Conservation (phyloP, 2,797 vertebrate genomes). For the Catharus ustulatus region DNA sequence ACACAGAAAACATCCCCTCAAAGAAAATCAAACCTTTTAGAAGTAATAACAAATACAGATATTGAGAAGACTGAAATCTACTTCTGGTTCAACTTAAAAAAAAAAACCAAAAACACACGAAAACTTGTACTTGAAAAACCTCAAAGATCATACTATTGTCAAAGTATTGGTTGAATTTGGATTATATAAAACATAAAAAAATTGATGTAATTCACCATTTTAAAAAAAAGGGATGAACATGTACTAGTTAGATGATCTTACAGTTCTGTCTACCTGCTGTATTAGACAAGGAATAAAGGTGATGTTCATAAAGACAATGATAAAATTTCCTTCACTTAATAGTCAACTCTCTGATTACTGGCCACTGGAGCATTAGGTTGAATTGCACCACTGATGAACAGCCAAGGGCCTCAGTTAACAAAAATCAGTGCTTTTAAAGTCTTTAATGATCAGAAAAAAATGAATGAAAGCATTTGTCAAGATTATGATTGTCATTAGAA, state of each 20-base stretch:
- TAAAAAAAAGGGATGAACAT: constrained; percentile 46
- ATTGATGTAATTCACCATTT: constrained; percentile 51
- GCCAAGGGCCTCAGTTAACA: constrained; percentile 83
- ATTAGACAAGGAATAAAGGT: constrained; percentile 72
- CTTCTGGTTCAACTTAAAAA: constrained; percentile 26
- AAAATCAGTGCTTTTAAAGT: constrained; percentile 71
- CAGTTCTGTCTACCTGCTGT: constrained; percentile 28
- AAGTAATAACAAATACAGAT: not conserved
- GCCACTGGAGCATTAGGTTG: constrained; percentile 76
- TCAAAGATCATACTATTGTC: constrained; percentile 49
- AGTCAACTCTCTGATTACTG: constrained; percentile 80
- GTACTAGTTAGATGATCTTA: constrained; percentile 45
- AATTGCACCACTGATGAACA: constrained; percentile 82
- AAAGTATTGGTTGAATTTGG: constrained; percentile 66
- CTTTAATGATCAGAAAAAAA: constrained; percentile 68
- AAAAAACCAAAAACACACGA: not conserved
- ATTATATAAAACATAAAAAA: constrained; percentile 52
- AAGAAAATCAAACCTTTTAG: not conserved
- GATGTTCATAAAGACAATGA: constrained; percentile 77
- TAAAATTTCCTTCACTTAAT: constrained; percentile 76
- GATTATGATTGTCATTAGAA: constrained; percentile 66
- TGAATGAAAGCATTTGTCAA: constrained; percentile 68
- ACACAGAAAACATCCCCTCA: not conserved
- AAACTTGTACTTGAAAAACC: constrained; percentile 24
- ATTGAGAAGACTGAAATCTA: not conserved